Evolutionary conservation across 2,888 invertebrate species (phyloP).

Genomic region (Harpalus rubripes): DNA sequence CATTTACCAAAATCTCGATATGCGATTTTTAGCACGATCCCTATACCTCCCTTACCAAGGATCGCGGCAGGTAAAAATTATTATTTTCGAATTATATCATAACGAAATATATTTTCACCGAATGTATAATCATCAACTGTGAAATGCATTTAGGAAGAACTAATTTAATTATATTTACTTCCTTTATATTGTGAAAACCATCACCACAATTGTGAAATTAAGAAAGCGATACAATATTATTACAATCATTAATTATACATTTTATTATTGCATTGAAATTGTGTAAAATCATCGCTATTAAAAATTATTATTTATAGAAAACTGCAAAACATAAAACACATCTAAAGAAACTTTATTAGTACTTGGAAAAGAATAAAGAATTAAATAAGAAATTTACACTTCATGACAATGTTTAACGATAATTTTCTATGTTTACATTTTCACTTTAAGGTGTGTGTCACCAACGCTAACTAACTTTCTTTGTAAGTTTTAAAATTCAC

Average conservation of each 20-base stretch:
- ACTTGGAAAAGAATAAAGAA: background rate
- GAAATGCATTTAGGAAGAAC: constrained; percentile 28
- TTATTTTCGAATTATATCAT: too few species aligned
- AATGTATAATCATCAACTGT: background rate
- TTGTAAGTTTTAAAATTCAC: too few species aligned
- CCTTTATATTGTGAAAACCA: constrained; percentile 39
- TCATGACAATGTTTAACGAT: background rate
- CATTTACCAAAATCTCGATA: too few species aligned
- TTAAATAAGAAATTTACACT: background rate
- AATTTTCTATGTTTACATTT: background rate
- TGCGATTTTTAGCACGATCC: too few species aligned
- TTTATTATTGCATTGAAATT: background rate
- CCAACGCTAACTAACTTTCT: too few species aligned
- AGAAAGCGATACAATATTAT: constrained; percentile 9
- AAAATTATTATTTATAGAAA: too few species aligned
- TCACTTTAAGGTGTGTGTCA: background rate
- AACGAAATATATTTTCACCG: too few species aligned
- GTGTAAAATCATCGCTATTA: too few species aligned
- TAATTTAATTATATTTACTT: constrained; percentile 19
- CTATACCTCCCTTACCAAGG: too few species aligned
- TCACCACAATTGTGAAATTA: constrained; percentile 21
- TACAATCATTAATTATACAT: constrained; percentile 38
- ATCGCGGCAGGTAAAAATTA: too few species aligned
- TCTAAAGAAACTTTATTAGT: background rate
- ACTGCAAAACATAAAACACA: background rate